phyloP scores from a whole-genome alignment of 2,113 vertebrate species.

The Holacanthus passer region DNA sequence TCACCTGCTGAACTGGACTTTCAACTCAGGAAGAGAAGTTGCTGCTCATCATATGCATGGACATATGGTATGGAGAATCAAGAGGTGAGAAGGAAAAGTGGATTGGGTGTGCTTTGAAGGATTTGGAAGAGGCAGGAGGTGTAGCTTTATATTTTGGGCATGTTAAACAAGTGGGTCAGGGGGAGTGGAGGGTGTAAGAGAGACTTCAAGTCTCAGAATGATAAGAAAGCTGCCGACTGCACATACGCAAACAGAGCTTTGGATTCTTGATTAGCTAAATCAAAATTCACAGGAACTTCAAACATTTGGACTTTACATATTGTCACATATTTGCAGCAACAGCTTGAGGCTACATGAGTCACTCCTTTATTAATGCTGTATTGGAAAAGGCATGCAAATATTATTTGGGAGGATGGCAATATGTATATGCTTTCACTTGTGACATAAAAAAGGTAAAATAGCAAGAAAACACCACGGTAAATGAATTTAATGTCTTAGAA shows the following conservation, averaged over 20 bases:
- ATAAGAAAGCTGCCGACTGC: constrained; percentile 25
- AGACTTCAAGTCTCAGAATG: constrained; percentile 15
- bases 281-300: constrained; percentile 42
- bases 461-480: not conserved
- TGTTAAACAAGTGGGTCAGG: constrained; percentile 65
- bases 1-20: constrained; percentile 33
- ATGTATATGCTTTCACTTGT: not conserved
- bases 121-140: constrained; percentile 37
- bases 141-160: constrained; percentile 48
- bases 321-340: constrained; percentile 8
- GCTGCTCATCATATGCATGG: constrained; percentile 43
- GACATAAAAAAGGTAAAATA: not conserved
- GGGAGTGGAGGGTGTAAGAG: constrained; percentile 16
- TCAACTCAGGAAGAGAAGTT: constrained; percentile 32
- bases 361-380: not conserved
- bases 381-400: not conserved
- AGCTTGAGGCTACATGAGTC: constrained; percentile 3
- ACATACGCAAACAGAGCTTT: constrained; percentile 14
- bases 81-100: constrained; percentile 21
- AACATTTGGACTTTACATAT: constrained; percentile 30
- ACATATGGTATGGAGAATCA: constrained; percentile 42
- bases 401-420: not conserved
- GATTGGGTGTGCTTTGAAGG: constrained; percentile 44
- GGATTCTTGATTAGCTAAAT: constrained; percentile 21
- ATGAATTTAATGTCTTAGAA: not conserved